A percentile compares a stretch with the other conserved stretches of the same genome.
These are phyloP conservation scores for Rhinolophus sinicus DNA, from an alignment of 2,113 vertebrate genomes.

Conservation along the genomic window DNA sequence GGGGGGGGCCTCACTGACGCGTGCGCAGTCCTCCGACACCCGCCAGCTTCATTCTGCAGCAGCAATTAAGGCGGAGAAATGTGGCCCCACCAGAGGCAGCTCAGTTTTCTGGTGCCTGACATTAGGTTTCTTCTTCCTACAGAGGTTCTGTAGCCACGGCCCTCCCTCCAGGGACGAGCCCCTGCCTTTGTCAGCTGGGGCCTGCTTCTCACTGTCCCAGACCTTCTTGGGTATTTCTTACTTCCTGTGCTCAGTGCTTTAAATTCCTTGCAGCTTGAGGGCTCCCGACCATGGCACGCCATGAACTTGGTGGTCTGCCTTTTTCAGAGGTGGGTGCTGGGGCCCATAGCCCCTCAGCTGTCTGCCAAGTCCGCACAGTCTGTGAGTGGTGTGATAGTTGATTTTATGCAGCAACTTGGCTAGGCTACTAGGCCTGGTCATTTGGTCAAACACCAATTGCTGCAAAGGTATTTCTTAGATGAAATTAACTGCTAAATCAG, in stretches of 20 bases:
- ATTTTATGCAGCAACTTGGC: not conserved
- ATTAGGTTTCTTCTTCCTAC: not conserved
- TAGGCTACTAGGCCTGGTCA: fast-evolving
- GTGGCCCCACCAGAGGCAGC: not conserved
- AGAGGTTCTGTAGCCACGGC: not conserved
- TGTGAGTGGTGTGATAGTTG: fast-evolving
- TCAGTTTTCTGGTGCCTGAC: not conserved
- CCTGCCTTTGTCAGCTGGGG: too few species aligned
- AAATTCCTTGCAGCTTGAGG: not conserved
- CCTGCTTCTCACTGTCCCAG: not conserved
- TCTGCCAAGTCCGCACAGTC: fast-evolving
- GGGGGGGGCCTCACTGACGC: not conserved
- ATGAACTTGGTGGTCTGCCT: fast-evolving
- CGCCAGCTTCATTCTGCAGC: fast-evolving
- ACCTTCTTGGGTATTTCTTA: not conserved
- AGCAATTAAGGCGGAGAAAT: not conserved
- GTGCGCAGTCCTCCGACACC: fast-evolving
- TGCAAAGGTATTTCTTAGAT: not conserved
- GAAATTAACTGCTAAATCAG: not conserved
- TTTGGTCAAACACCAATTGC: not conserved
- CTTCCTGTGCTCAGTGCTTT: not conserved
- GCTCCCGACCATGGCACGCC: fast-evolving
- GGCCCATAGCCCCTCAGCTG: fast-evolving
- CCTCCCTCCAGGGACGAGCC: not conserved
- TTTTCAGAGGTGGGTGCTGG: not conserved